Base-by-base conservation (phyloP, 2,888 invertebrate species). In the Cartodere bifasciata region DNA sequence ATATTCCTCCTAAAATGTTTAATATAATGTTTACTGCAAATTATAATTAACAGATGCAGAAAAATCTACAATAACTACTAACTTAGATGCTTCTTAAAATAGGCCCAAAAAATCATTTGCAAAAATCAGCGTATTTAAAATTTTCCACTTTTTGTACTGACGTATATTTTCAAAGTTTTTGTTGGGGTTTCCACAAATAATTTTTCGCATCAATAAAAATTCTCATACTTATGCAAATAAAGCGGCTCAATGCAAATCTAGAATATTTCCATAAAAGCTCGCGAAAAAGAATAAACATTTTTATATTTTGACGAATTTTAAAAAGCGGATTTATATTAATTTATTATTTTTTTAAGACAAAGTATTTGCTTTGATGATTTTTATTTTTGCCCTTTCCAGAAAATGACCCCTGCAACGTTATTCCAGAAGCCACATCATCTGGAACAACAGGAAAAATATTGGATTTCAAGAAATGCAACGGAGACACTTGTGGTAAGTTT, bases 401-500 rank as follows among this genome's bases (percentile, higher is more conserved):
- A 36, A 45, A 46, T 39, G 43, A 31, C 46, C 13, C 43, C 45
- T 16, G 23, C 29, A 11, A 16, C 22, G 37, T 16, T 45, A 35
- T 47, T 14, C 51, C 55, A 13, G 54, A 56, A 41, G 52, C 56
- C 2, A 56, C 56, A 9, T 49, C 44, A 42, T 46, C 52, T 16
- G 56, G 55, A 23, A 56, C 55, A 4, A 55, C 55, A 4, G 58
- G 56, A 10, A 47, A 47, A 37, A 49, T 55, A 38, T 50, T 55
- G 20, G 52, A 57, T 42, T 47, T 52, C 40, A 40, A 41, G 34
- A 42, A 51, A 41, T 42, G 48, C 29, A 63, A 63, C 43, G 59
- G 58, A 25, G 60, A 62, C 44, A 44, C 48, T 38, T n/a, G n/a
- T n/a, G 56, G 62, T 63, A 50, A 61, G 62, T 58, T 14, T 35